A percentile compares a stretch with the other conserved stretches of the same genome.
phyloP scores from a whole-genome alignment of 2,113 vertebrate species.

The human (Homo sapiens) region DNA sequence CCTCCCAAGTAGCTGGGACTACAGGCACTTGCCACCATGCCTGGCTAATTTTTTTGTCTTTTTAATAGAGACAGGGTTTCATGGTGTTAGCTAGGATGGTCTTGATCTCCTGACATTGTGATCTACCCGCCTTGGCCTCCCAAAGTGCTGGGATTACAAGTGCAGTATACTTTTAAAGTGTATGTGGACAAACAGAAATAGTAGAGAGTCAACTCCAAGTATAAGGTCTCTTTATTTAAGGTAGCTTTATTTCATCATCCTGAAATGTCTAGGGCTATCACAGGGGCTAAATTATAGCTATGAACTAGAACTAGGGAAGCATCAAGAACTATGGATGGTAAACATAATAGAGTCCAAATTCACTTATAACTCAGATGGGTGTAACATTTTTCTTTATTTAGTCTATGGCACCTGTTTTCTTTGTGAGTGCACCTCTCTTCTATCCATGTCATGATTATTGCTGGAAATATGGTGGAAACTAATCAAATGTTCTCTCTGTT shows the following conservation, averaged over 20 bases:
- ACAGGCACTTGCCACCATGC: no score
- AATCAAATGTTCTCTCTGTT: background rate
- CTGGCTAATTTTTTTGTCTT: no score
- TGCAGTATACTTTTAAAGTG: background rate
- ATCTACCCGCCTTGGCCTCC: no score
- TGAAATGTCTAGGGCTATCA: background rate
- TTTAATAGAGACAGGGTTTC: no score
- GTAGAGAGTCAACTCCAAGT: background rate
- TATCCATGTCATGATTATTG: background rate
- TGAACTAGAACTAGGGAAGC: background rate
- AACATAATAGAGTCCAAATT: background rate
- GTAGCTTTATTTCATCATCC: background rate
- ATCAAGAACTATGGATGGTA: background rate
- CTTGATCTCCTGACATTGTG: no score
- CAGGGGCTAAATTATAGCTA: background rate
- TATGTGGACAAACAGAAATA: background rate
- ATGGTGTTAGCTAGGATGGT: no score
- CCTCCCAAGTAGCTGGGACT: no score
- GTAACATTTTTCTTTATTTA: background rate
- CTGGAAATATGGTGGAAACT: background rate
- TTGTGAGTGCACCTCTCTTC: background rate
- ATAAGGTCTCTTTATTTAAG: background rate
- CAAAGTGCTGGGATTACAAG: no score
- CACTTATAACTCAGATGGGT: background rate
- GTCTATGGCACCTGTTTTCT: background rate